These are phyloP conservation scores for Graptemys geographica DNA, from an alignment of 2,797 vertebrate species.

Conservation along the genomic window DNA sequence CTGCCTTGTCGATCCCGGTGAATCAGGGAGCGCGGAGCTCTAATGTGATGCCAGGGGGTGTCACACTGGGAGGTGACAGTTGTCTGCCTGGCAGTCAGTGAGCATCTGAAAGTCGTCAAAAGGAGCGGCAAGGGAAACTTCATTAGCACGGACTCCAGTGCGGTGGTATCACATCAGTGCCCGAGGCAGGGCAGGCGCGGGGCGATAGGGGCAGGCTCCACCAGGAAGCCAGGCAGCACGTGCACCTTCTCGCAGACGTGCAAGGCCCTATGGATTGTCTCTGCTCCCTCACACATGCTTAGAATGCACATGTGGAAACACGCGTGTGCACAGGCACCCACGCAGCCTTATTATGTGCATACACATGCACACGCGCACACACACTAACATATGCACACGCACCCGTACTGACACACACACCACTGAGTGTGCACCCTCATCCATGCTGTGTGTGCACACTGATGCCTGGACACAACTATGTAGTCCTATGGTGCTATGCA, in stretches of 20 bases:
- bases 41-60: not conserved
- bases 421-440: fast-evolving
- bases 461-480: too few species aligned
- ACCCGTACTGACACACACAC: not conserved
- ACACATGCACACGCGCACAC: too few species aligned
- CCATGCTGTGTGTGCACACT: not conserved
- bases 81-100: not conserved
- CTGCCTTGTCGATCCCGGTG: not conserved
- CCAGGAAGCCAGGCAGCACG: not conserved
- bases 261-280: not conserved
- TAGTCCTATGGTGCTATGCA: too few species aligned
- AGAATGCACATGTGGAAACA: too few species aligned
- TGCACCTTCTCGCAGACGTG: not conserved
- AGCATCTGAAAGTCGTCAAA: not conserved
- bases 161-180: not conserved
- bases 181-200: not conserved
- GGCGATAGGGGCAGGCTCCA: not conserved
- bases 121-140: not conserved
- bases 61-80: not conserved
- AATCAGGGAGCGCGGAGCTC: not conserved
- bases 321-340: not conserved
- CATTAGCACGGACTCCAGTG: not conserved
- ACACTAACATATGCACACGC: too few species aligned
- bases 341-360: too few species aligned
- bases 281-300: not conserved